phyloP scores from a whole-genome alignment of 2,797 vertebrate genomes.

The Micropoecilia bifurca region DNA sequence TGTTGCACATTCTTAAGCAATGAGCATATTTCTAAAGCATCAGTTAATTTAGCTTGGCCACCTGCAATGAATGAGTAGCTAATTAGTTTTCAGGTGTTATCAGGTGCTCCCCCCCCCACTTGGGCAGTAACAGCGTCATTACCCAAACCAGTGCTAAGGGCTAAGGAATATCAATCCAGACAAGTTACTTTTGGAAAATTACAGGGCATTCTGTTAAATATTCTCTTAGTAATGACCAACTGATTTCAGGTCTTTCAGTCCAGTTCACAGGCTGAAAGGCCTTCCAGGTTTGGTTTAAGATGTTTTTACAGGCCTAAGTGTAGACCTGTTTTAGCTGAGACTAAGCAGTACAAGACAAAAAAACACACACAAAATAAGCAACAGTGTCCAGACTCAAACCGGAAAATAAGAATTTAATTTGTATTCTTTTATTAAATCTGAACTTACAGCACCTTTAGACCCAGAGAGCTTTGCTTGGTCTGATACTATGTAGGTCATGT shows the following conservation, averaged over 20 bases:
- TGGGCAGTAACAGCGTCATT: neutral
- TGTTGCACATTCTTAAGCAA: slow-evolving; percentile 19
- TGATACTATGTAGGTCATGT: neutral
- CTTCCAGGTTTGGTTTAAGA: too few species aligned
- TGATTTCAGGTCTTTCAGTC: neutral
- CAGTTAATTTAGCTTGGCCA: neutral
- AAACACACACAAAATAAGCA: neutral
- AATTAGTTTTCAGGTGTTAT: neutral
- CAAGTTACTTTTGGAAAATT: neutral
- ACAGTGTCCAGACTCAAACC: neutral
- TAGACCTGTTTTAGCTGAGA: neutral
- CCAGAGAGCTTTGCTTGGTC: neutral
- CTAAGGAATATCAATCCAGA: neutral
- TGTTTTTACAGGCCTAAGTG: too few species aligned
- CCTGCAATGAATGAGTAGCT: slow-evolving; percentile 4
- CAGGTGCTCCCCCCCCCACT: too few species aligned
- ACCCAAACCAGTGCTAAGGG: neutral
- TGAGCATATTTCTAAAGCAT: slow-evolving; percentile 2
- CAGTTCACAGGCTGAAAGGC: neutral
- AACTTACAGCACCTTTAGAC: neutral
- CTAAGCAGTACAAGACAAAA: neutral
- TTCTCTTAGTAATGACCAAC: neutral
- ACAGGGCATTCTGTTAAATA: neutral
- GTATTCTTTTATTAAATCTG: neutral
- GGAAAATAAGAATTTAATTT: neutral